Conservation (phyloP, 37 sponge, comb jelly and placozoan genomes). For the Hexactinellida sp. region DNA sequence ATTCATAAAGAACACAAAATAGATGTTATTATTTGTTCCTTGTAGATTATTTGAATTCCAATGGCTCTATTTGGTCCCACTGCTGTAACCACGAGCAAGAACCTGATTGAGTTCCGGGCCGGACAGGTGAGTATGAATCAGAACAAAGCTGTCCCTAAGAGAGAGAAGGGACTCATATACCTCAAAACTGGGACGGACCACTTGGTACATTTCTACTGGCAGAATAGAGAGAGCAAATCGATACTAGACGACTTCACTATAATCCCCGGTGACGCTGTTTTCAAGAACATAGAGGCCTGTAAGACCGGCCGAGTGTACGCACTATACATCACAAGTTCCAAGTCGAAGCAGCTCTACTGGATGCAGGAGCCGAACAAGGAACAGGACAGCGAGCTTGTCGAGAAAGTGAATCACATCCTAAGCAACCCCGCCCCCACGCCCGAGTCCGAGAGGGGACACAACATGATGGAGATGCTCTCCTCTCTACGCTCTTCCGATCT, state of each 20-base stretch:
- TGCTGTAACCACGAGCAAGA: not conserved
- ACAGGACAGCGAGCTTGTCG: not conserved
- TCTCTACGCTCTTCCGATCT: not conserved
- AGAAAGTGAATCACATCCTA: not conserved
- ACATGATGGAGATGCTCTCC: constrained; percentile 13
- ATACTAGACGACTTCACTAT: not conserved
- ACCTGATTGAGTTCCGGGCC: not conserved
- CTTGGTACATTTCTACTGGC: not conserved
- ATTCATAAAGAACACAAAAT: too few relatives aligned
- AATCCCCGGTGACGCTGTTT: not conserved
- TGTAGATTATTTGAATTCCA: too few relatives aligned
- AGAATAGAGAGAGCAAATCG: not conserved
- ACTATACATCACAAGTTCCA: not conserved
- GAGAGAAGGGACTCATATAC: not conserved
- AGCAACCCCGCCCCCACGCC: not conserved
- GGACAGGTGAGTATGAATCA: not conserved
- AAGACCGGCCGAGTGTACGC: not conserved
- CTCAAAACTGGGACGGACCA: constrained; percentile 2
- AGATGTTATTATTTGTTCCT: too few relatives aligned
- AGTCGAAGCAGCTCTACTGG: not conserved
- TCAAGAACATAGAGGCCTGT: not conserved
- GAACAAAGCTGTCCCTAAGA: not conserved
- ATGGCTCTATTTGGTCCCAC: not conserved
- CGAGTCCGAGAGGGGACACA: not conserved
- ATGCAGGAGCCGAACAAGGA: not conserved